Percentiles rank a stretch among this genome's conserved stretches.
Evolutionary conservation across 2,113 vertebrate species (phyloP).

Genomic region (Zootoca vivipara): DNA sequence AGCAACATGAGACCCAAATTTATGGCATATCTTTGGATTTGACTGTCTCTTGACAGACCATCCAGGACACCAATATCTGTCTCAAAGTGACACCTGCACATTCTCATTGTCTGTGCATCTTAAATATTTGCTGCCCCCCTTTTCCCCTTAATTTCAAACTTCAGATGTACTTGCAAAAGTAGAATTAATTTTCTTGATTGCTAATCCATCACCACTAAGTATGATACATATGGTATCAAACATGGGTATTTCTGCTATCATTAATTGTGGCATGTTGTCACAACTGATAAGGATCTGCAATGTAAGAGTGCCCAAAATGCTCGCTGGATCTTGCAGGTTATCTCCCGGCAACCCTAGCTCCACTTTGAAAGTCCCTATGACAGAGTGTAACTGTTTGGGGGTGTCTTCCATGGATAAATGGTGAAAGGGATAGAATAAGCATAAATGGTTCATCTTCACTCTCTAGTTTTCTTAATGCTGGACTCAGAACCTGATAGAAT

Average conservation of each 20-base stretch:
- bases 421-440: slow-evolving; percentile 44
- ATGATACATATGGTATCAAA: slow-evolving; percentile 80
- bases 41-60: not conserved
- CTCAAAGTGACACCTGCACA: not conserved
- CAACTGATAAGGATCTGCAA: slow-evolving; percentile 76
- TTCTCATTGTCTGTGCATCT: not conserved
- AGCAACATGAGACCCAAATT: not conserved
- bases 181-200: slow-evolving; percentile 78
- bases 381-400: slow-evolving; percentile 52
- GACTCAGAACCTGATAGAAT: no score
- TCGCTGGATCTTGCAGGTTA: slow-evolving; percentile 66
- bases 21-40: not conserved
- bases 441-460: slow-evolving; percentile 66
- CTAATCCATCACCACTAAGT: slow-evolving; percentile 82
- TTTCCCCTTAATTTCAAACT: slow-evolving; percentile 72
- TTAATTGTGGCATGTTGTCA: slow-evolving; percentile 82
- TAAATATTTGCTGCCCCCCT: not conserved
- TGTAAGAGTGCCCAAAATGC: slow-evolving; percentile 70
- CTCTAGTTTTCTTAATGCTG: not conserved
- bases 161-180: slow-evolving; percentile 71
- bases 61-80: not conserved
- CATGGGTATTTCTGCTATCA: slow-evolving; percentile 78
- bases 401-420: slow-evolving; percentile 37
- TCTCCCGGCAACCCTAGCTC: slow-evolving; percentile 44
- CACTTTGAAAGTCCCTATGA: slow-evolving; percentile 53